These are phyloP conservation scores for Trichonephila clavipes DNA, from an alignment of 1,140 invertebrate species.

Conservation along the genomic window DNA sequence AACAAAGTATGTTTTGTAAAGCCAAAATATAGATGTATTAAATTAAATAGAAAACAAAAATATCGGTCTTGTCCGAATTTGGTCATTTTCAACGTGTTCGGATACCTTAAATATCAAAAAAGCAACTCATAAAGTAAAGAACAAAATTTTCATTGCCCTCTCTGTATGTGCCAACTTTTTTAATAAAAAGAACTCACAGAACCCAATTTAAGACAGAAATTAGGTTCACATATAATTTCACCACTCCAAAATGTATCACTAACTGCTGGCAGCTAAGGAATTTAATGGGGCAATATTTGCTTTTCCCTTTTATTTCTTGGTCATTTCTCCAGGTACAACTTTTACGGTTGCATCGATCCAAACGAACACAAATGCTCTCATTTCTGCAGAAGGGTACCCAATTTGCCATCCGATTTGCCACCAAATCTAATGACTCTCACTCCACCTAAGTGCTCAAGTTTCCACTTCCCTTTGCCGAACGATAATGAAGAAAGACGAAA, in stretches of 20 bases:
- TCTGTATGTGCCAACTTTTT: too few species aligned
- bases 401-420: constrained; percentile 18
- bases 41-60: too few species aligned
- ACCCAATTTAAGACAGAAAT: too few species aligned
- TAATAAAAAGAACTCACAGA: too few species aligned
- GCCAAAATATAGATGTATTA: too few species aligned
- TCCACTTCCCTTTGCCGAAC: background rate
- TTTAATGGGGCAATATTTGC: background rate
- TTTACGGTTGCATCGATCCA: background rate
- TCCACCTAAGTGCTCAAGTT: background rate
- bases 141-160: too few species aligned
- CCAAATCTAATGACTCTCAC: background rate
- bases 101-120: too few species aligned
- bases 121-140: too few species aligned
- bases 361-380: background rate
- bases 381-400: background rate
- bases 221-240: too few species aligned
- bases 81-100: too few species aligned
- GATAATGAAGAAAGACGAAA: constrained; percentile 34
- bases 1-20: too few species aligned
- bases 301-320: background rate
- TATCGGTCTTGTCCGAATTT: too few species aligned
- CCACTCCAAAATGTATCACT: background rate
- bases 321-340: background rate
- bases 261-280: background rate